Evolutionary conservation across 1,140 invertebrate species (phyloP).

Genomic region (Hycleus phaleratus): DNA sequence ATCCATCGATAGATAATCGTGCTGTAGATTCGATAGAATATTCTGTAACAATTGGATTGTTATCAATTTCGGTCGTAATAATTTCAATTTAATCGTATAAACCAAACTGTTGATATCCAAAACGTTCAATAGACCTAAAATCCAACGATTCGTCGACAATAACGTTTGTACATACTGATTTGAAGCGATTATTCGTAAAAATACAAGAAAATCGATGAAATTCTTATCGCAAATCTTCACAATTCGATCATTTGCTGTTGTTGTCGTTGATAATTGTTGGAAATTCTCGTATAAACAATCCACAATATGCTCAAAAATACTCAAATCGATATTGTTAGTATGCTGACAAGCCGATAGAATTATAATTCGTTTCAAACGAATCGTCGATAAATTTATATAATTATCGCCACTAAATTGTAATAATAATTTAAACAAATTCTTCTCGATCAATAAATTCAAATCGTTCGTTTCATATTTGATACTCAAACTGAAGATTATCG

Average conservation of each 20-base stretch:
- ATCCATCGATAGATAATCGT: constrained; percentile 22
- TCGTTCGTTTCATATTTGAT: constrained; percentile 50
- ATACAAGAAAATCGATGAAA: constrained; percentile 52
- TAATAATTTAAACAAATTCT: constrained; percentile 48
- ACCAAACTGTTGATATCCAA: constrained; percentile 28
- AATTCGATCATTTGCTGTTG: too few species aligned
- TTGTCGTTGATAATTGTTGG: too few species aligned
- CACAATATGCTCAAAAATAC: constrained; percentile 35
- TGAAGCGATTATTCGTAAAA: constrained; percentile 46
- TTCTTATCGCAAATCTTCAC: constrained; percentile 23
- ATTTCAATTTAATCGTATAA: constrained; percentile 26
- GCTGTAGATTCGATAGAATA: constrained; percentile 36
- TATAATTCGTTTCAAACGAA: constrained; percentile 49
- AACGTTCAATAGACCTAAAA: constrained; percentile 44
- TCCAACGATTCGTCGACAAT: constrained; percentile 46
- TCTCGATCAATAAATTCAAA: constrained; percentile 51
- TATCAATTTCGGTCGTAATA: constrained; percentile 47
- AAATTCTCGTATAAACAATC: constrained; percentile 29
- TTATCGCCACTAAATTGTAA: constrained; percentile 24
- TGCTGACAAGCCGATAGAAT: constrained; percentile 46
- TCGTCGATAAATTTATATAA: constrained; percentile 38
- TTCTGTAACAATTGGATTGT: constrained; percentile 48
- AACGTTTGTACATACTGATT: constrained; percentile 41
- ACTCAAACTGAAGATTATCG: constrained; percentile 52
- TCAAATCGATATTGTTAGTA: constrained; percentile 43